Base-by-base conservation (phyloP, 2,113 vertebrate species). In the Semnornis frantzii region DNA sequence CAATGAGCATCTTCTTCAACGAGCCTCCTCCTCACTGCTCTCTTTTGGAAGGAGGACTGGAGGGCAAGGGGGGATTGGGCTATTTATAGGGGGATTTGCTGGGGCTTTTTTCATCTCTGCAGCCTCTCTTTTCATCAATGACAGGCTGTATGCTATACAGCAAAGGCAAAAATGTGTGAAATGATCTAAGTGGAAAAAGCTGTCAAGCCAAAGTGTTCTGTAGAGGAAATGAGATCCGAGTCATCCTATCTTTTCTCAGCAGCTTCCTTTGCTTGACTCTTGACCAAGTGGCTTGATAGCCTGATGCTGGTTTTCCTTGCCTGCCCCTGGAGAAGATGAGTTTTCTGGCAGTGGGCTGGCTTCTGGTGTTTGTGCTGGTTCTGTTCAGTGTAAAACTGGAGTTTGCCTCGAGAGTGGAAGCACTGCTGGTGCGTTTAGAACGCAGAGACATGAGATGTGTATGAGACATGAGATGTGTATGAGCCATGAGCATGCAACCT, bases 401-500 rank as follows among this genome's bases (percentile, higher is more conserved):
- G 39, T 55, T 33, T 39, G 8, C 25, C 59, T 65, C 16, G 4
- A 30, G 70, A 37, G 16, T 37, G 31, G 57, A 46, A 73, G 30
- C n/a, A 17, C 5, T 15, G 1, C 52, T 39, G 52, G 27, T 34
- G 28, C 64, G 46, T 69, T 37, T 52, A 69, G 79, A 68, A 66
- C 82, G 27, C 12, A 66, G 70, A 44, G 70, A 9, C 6, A 7
- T 39, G 46, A 83, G 66, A 60, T 19, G 14, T 5, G 4, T 10
- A 14, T 4, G 4, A 64, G 39, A 42, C 39, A 30, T 7, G 31
- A n/a, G n/a, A n/a, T 19, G 14, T 5, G 4, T 10, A 14, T 4
- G 4, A 64, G 39, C 46, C 39, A 30, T 7, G n/a, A 54, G 46
- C 0, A 0, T 9, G 3, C 1, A 25, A 34, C 9, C 7, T 20